Conservation (phyloP, 2,113 vertebrate genomes). For the Misgurnus anguillicaudatus region DNA sequence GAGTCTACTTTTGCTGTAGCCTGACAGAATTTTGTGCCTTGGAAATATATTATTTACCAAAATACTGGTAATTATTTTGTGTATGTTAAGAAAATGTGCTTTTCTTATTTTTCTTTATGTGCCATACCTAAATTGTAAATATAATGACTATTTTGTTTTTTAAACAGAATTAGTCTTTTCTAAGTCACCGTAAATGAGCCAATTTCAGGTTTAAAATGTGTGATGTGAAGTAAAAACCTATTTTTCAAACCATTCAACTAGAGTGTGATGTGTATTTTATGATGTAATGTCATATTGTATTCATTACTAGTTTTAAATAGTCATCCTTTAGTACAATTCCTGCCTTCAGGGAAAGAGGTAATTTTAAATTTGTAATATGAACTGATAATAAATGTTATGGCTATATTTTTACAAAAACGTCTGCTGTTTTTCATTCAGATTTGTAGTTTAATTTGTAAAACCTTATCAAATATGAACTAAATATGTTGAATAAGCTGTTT, state of each 20-base stretch:
- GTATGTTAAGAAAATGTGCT: slow-evolving; percentile 21
- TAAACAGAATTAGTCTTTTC: slow-evolving; percentile 10
- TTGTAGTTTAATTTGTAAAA: not conserved
- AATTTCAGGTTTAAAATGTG: not conserved
- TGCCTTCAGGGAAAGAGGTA: slow-evolving; percentile 66
- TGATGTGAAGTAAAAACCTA: not conserved
- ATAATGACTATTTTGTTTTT: slow-evolving; percentile 8
- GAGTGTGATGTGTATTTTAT: slow-evolving; percentile 30
- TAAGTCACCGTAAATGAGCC: not conserved
- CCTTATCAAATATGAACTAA: not conserved
- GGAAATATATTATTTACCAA: slow-evolving; percentile 52
- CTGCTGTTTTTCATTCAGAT: slow-evolving; percentile 41
- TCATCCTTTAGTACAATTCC: slow-evolving; percentile 44
- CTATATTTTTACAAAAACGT: slow-evolving; percentile 75
- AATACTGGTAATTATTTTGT: slow-evolving; percentile 36
- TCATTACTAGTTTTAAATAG: not conserved
- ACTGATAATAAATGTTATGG: slow-evolving; percentile 74
- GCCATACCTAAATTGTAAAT: slow-evolving; percentile 27
- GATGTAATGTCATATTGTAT: slow-evolving; percentile 1
- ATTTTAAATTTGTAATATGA: slow-evolving; percentile 71
- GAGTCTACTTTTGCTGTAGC: slow-evolving; percentile 40
- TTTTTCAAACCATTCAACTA: slow-evolving; percentile 5
- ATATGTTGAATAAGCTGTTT: not conserved
- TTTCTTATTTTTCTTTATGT: slow-evolving; percentile 19
- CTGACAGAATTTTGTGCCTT: slow-evolving; percentile 68